Evolutionary conservation across 2,888 invertebrate species (phyloP), one percentile per base, ranked within the genome.

Genomic region (Synanthedon formicaeformis): DNA sequence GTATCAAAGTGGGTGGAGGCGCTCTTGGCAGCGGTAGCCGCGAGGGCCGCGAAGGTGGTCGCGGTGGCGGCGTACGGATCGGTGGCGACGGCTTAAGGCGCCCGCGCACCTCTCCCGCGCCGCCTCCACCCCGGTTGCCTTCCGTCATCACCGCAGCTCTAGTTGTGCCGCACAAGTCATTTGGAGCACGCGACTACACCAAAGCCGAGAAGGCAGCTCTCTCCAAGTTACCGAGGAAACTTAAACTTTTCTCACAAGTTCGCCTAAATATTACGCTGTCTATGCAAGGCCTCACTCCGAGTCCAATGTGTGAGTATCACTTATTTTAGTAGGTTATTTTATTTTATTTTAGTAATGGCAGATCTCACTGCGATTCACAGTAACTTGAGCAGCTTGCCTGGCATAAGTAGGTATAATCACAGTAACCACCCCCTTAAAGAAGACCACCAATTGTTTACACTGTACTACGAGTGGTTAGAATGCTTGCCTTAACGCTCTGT

Each of bases 121-220:
- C 86, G 52, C 79, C 82, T 14, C 77, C 80, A 48, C 86, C 86
- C 5, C 82, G 85, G 51, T 74, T 75, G 41, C 87, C 86, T 54
- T 83, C 90, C 50, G 86, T 91, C 69, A 83, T 87, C 69, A 83
- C 84, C 73, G 91, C 94, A 61, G 94, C 94, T 50, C 89, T 94
- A 73, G 91, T 94, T 60, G 91, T 94, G 63, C 94, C 94, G 10
- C 91, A 93, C 71, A 93, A 93, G 70, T 90, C 91, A 60, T 94
- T 94, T 74, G 92, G 92, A 59, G 90, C 90, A 56, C 88, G 93
- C 55, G 93, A 92, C 70, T 93, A 93, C 76, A 91, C 90, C 54
- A 92, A 91, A 69, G 92, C 93, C 54, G 91, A 92, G 57, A 91
- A 91, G 57, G 89, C 89, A 52, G 92, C 93, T 48, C 90, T 93